Conservation (phyloP, 2,888 invertebrate genomes). For the Amblyteles armatorius region DNA sequence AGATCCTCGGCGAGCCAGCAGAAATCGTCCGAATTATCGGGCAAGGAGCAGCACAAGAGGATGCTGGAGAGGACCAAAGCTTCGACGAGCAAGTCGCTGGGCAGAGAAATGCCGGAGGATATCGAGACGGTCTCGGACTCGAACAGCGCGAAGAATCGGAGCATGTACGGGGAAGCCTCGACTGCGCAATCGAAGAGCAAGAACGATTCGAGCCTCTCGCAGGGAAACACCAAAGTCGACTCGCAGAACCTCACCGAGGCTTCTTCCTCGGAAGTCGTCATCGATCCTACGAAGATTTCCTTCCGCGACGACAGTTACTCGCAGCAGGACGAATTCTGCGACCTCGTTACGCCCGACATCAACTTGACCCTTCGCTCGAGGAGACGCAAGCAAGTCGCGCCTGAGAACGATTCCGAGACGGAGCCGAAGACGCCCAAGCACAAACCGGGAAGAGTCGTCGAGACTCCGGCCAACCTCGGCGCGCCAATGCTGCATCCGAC, state of each 20-base stretch:
- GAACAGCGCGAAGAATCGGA: constrained; percentile 64
- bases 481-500: constrained; percentile 82
- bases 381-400: constrained; percentile 71
- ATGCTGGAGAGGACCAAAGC: constrained; percentile 76
- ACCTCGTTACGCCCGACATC: constrained; percentile 81
- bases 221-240: constrained; percentile 31
- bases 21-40: constrained; percentile 61
- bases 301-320: constrained; percentile 80
- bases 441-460: constrained; percentile 35
- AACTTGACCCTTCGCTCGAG: constrained; percentile 78
- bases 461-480: constrained; percentile 32
- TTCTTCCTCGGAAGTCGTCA: constrained; percentile 75
- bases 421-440: constrained; percentile 44
- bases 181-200: constrained; percentile 71
- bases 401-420: constrained; percentile 42
- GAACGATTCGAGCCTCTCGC: constrained; percentile 45
- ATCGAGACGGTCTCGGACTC: constrained; percentile 74
- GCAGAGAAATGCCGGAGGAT: constrained; percentile 77
- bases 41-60: constrained; percentile 74
- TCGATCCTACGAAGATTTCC: constrained; percentile 81
- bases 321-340: constrained; percentile 80
- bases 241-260: constrained; percentile 53
- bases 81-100: constrained; percentile 73
- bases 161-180: constrained; percentile 61
- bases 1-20: constrained; percentile 66